Evolutionary conservation across 2,888 invertebrate genomes (phyloP).

Genomic region (Habroteleia sp.): DNA sequence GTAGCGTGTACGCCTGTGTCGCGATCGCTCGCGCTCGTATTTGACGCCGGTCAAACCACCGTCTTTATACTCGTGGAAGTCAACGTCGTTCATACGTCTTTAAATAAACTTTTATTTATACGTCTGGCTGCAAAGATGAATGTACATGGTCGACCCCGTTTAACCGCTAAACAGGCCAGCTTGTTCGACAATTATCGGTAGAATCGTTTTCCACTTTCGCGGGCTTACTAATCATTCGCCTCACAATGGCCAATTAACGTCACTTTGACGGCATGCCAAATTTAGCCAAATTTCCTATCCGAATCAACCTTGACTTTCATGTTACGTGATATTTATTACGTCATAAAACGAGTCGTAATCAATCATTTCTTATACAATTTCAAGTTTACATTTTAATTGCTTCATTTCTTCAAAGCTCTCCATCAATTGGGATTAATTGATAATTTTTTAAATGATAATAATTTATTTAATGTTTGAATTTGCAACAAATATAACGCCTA

Average conservation of each 20-base stretch:
- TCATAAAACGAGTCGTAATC: slow-evolving; percentile 2
- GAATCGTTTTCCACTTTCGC: slow-evolving; percentile 53
- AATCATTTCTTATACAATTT: slow-evolving; percentile 12
- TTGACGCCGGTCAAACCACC: slow-evolving; percentile 62
- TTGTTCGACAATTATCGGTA: slow-evolving; percentile 49
- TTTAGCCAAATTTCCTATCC: slow-evolving; percentile 48
- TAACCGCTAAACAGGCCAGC: slow-evolving; percentile 39
- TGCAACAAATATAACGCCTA: too few relatives aligned
- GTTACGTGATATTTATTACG: slow-evolving; percentile 27
- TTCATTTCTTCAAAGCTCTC: too few relatives aligned
- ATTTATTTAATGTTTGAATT: too few relatives aligned
- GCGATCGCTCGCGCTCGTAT: slow-evolving; percentile 24
- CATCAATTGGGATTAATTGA: too few relatives aligned
- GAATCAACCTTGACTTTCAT: slow-evolving; percentile 51
- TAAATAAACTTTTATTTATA: slow-evolving; percentile 80
- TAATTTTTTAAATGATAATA: too few relatives aligned
- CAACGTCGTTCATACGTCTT: slow-evolving; percentile 75
- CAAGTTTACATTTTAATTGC: neutral
- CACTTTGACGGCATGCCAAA: slow-evolving; percentile 44
- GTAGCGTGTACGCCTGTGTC: neutral
- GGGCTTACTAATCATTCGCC: slow-evolving; percentile 39
- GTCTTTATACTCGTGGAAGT: slow-evolving; percentile 63
- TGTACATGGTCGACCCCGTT: slow-evolving; percentile 70
- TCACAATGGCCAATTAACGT: slow-evolving; percentile 60
- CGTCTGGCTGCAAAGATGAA: slow-evolving; percentile 76